A percentile compares a stretch with the other conserved stretches of the same genome.
Conservation (phyloP, 2,113 vertebrate species). For the Dipodomys ordii region DNA sequence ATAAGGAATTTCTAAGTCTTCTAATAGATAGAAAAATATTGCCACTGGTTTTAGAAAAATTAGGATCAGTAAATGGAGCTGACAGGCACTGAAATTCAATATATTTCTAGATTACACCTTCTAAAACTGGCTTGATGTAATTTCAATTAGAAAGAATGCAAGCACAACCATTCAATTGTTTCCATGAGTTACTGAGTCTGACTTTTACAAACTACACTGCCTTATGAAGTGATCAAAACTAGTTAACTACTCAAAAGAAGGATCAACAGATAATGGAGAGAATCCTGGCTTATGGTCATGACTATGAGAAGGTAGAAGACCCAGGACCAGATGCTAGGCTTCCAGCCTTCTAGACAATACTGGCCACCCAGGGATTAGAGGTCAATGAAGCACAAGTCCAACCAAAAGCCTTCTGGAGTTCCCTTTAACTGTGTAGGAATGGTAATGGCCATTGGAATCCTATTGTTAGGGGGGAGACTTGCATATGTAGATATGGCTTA, state of each 20-base stretch:
- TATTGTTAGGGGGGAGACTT: neutral
- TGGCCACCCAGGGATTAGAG: neutral
- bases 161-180: neutral
- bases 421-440: neutral
- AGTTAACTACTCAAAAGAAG: neutral
- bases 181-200: neutral
- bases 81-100: neutral
- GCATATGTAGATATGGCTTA: neutral
- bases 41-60: neutral
- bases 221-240: neutral
- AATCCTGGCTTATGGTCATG: neutral
- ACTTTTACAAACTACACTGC: neutral
- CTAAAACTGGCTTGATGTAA: neutral
- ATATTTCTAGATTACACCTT: neutral
- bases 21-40: constrained; percentile 16
- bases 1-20: neutral
- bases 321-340: neutral
- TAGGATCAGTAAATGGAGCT: neutral
- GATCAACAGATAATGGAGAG: neutral
- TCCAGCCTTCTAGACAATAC: neutral
- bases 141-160: neutral
- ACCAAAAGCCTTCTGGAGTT: neutral
- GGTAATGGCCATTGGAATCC: neutral
- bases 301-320: neutral
- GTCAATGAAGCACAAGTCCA: neutral